Base-by-base conservation (phyloP, 2,888 invertebrate species). In the Heliconius hortense region DNA sequence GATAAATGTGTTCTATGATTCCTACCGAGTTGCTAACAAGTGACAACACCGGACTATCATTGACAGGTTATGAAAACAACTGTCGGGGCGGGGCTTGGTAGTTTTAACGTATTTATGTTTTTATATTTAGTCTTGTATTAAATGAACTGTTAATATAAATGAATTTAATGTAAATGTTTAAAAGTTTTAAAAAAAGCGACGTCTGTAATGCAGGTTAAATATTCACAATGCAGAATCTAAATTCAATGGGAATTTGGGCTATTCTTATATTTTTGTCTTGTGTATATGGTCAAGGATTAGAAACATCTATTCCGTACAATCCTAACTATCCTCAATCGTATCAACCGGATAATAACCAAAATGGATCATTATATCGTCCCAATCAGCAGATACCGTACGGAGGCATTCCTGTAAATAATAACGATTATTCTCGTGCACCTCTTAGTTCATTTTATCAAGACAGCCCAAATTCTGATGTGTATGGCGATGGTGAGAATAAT, bases 391-490 rank as follows among this genome's bases (percentile, higher is more conserved):
- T 89, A 78, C 92, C 93, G 60, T 93, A 91, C 81, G 93, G 93
- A 21, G 91, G 91, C 80, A 91, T 90, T 77, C 88, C 93, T 26
- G 89, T 92, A 21, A 92, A 90, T 79, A 81, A 79, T 39, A 91
- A 90, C 80, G 91, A 93, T 59, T 91, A 88, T 79, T 85, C 83
- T 71, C 86, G 83, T 72, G 81, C 85, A 56, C 83, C 88, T 3
- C 94, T 93, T 80, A 93, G 93, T 81, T 88, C 91, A 5, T 94
- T 93, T 82, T 93, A 93, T 76, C 90, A 91, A 76, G 86, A 86
- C 48, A 81, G 79, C 68, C 89, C 87, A 77, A 88, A 87, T 71
- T 89, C 90, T 4, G 90, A 91, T 76, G 84, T 82, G 59, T 93
- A 87, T 64, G 87, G 87, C 18, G 86, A 90, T 8, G 85, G 88